Evolutionary conservation across 1,140 invertebrate genomes (phyloP), one percentile per base, ranked within the genome.

Genomic region (Frieseomelitta varia): DNA sequence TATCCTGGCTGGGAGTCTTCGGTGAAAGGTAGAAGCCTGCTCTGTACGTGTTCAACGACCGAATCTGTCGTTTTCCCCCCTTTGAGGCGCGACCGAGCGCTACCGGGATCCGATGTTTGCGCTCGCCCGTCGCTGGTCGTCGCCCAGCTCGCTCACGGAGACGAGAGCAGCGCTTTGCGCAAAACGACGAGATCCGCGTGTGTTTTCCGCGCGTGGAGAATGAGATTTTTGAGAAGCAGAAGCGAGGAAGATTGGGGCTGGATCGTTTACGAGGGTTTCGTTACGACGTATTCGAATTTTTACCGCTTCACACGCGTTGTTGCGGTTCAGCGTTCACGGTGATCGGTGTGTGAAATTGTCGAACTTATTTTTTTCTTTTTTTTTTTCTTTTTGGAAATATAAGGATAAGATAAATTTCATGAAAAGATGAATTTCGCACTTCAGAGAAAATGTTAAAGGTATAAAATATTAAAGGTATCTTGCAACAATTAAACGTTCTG

Each of bases 1-100:
- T 90, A 90, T 90, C 89, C 86, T 90, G 79, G 74, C 77, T 85
- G 63, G 79, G 67, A 75, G 82, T 85, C 79, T 84, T 77, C 69
- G 78, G 76, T 65, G 84, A 89, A 86, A 86, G 84, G 74, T 89
- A 67, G 73, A 84, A 87, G 81, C 90, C 58, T 82, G 75, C 67
- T 84, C 79, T 80, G 82, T 88, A 80, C 82, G 75, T 73, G 84
- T 87, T 79, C 88, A 89, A 90, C 77, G 79, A 78, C 68, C 87
- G 86, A 81, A 77, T 78, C 77, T 79, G 77, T 80, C 78, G 83
- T 58, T 77, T 80, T 61, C 68, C 39, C 68, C 39, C 58, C 83
- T 79, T 84, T 79, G 83, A 84, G 63, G 27, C 34, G 24, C 34
- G 65, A 24, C 74, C 55, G 51, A 63, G 17, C 74, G 58, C 53